Percentiles rank a stretch among this genome's conserved stretches.
These are phyloP conservation scores for Ceratosolen fusciceps DNA, from an alignment of 1,140 invertebrate species.

Conservation along the genomic window DNA sequence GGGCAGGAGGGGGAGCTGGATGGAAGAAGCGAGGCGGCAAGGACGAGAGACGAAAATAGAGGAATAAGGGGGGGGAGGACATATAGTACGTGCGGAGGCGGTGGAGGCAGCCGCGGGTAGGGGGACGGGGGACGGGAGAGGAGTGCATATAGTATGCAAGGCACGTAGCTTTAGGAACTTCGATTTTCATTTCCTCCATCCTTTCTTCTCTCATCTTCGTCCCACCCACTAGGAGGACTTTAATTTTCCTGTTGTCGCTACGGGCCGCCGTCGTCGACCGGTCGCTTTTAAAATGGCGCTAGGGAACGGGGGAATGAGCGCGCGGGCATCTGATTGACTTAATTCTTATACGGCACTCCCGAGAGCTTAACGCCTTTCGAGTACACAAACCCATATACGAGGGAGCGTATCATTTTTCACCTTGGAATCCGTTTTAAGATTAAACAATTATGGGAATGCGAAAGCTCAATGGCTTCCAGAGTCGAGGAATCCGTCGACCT, in stretches of 20 bases:
- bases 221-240: constrained; percentile 34
- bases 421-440: constrained; percentile 29
- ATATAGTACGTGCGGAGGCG: too few relatives aligned
- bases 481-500: background rate
- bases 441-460: constrained; percentile 29
- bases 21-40: background rate
- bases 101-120: too few relatives aligned
- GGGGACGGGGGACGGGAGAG: background rate
- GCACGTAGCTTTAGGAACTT: constrained; percentile 54
- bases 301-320: background rate
- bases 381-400: background rate
- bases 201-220: constrained; percentile 3
- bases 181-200: constrained; percentile 55
- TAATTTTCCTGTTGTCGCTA: constrained; percentile 51
- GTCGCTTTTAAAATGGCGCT: constrained; percentile 4
- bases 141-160: constrained; percentile 43
- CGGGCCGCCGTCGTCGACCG: constrained; percentile 4
- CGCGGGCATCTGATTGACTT: constrained; percentile 43
- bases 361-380: constrained; percentile 27
- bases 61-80: background rate
- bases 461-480: constrained; percentile 10
- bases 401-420: constrained; percentile 42
- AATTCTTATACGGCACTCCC: constrained; percentile 40
- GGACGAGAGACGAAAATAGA: background rate
- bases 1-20: too few relatives aligned